These are phyloP conservation scores for Whitmania pigra DNA, from an alignment of 1,140 invertebrate species.

Conservation along the genomic window DNA sequence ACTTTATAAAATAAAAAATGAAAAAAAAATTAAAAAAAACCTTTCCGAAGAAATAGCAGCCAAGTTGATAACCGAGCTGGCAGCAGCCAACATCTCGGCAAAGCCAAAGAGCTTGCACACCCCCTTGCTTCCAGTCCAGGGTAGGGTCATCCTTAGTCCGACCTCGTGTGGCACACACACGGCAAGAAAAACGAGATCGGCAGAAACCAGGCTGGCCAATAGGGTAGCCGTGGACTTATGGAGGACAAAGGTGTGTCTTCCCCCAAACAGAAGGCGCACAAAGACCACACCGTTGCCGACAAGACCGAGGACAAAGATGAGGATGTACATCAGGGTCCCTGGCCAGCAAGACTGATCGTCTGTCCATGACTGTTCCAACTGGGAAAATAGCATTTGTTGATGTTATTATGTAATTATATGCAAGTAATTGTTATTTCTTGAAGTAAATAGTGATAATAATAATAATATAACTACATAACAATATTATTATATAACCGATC, in stretches of 20 bases:
- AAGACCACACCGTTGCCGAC: background rate
- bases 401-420: too few species aligned
- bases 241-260: background rate
- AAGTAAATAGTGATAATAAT: too few species aligned
- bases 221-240: background rate
- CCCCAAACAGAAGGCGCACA: background rate
- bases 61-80: background rate
- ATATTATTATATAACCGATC: too few species aligned
- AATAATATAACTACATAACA: too few species aligned
- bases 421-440: too few species aligned
- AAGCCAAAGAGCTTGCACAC: background rate
- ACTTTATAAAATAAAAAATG: too few species aligned
- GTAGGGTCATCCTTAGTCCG: background rate
- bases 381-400: too few species aligned
- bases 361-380: too few species aligned
- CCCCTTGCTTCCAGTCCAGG: background rate
- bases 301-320: constrained; percentile 2
- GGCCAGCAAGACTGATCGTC: too few species aligned
- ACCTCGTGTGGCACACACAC: constrained; percentile 4
- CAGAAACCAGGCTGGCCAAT: background rate
- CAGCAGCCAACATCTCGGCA: background rate
- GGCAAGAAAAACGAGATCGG: background rate
- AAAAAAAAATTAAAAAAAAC: background rate
- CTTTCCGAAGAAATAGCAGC: background rate
- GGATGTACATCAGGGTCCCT: constrained; percentile 3